These are phyloP conservation scores for Trichosurus vulpecula DNA, from an alignment of 2,797 vertebrate species.

Conservation along the genomic window DNA sequence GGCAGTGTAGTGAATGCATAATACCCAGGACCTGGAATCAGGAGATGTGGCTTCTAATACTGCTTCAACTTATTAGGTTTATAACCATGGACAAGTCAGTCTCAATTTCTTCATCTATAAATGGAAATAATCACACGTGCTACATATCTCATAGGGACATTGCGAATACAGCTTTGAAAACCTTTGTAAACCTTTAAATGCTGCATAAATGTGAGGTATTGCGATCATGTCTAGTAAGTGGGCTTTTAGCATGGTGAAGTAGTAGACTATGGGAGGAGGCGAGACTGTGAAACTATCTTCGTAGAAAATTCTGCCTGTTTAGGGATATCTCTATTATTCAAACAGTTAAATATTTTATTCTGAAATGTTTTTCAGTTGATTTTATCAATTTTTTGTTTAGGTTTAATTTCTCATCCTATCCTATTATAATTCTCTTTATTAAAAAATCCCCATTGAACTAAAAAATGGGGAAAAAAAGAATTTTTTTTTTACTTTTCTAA, in stretches of 20 bases:
- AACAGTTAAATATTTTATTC: conserved; percentile 51
- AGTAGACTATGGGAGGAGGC: neutral
- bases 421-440: conserved; percentile 55
- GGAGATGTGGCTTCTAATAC: neutral
- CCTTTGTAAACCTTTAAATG: neutral
- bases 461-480: conserved; percentile 7
- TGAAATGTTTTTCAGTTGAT: conserved; percentile 47
- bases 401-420: conserved; percentile 42
- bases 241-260: conserved; percentile 7
- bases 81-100: neutral
- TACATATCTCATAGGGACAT: neutral
- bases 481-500: conserved; percentile 45
- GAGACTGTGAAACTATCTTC: conserved; percentile 29
- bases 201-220: neutral
- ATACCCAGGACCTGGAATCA: neutral
- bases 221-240: conserved; percentile 4
- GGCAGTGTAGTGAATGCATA: neutral
- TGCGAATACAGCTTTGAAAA: neutral
- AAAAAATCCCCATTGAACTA: conserved; percentile 7
- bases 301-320: conserved; percentile 45
- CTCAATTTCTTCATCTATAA: neutral
- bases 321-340: conserved; percentile 26
- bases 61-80: too few species aligned
- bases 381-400: conserved; percentile 46
- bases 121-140: neutral